Base-by-base conservation (phyloP, 2,113 vertebrate genomes). In the Rhinolophus ferrumequinum region DNA sequence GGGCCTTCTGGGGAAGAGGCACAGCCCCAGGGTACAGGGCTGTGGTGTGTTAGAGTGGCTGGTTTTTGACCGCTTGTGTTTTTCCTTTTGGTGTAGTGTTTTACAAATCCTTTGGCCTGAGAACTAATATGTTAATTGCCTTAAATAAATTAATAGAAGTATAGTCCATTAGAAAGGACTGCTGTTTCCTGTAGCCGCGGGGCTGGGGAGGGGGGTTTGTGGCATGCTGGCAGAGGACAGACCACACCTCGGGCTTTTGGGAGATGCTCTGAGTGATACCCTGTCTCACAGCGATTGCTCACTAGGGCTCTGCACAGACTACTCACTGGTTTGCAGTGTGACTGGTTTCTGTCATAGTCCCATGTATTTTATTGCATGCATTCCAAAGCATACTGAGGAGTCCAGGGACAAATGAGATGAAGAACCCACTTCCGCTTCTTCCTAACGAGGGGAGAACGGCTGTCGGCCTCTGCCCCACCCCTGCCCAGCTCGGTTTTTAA, bases 121-220 rank as follows among this genome's bases (percentile, higher is more conserved):
- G 88, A 98, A 98, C 97, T 94, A 97, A 97, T 98, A 90, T 97
- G 98, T 98, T 98, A 98, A 98, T 95, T 98, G 96, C 97, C 97
- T 98, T 98, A 98, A 98, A 97, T 98, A 98, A 98, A 98, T 98
- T 98, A 98, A 98, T 60, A 98, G 93, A 96, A 95, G 88, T 92
- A 69, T 90, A 97, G 96, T 95, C 95, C 73, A 88, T 97, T 88
- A 97, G 96, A 93, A 93, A 93, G 97, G 90, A 30, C 9, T 47
- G 38, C 35, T 33, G 8, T 76, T 81, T 91, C 69, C 88, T 75
- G 4, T 8, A 21, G 26, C 50, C 44, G 2, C 1, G 0, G 35
- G 83, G 18, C n/a, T 26, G 3, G 44, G 47, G 66, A 12, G 38
- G 58, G 44, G 75, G 50, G 14, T 54, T 15, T 15, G 3, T 41